Evolutionary conservation across 2,888 invertebrate species (phyloP), one percentile per base, ranked within the genome.

Genomic region (Cephus nigrinus): DNA sequence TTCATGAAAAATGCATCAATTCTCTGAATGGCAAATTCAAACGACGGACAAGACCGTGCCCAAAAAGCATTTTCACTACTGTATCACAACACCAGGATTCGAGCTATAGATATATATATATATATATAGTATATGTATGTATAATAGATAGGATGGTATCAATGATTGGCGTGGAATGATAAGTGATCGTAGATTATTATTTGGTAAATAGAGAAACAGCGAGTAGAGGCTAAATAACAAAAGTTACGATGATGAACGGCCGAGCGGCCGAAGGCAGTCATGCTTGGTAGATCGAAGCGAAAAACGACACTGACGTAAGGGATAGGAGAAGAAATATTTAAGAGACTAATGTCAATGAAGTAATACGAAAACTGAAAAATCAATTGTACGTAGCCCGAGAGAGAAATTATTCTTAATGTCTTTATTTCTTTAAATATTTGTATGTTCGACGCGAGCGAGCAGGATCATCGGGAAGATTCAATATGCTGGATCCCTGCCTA

Each of bases 81-180:
- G 79, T 86, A 88, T 87, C 87, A 89, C 89, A 90, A 90, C 89
- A 90, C 87, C 88, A 89, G 90, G 88, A 89, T 85, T 87, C 90
- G 89, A 90, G 89, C 90, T 89, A 87, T 86, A 84, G 84, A 88
- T 75, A 78, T 78, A 40, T 40, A 40, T 36, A 35, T 11, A 2
- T 35, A 4, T 36, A 4, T 12, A 1, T 36, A 12, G 30, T 30
- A 30, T 40, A 15, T n/a, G 11, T 68, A 75, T 80, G 84, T 80
- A 84, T 82, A 84, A 83, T 82, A 85, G 81, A 83, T 81, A 87
- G 83, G 83, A 88, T 82, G 84, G 83, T 83, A 87, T 86, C 83
- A 0, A 85, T 85, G 87, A 80, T 82, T 86, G 87, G 84, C 84
- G 80, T 85, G 84, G 79, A 84, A 87, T 86, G 85, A 82, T 82